phyloP scores from a whole-genome alignment of 2,113 vertebrate genomes.

The Misgurnus anguillicaudatus region DNA sequence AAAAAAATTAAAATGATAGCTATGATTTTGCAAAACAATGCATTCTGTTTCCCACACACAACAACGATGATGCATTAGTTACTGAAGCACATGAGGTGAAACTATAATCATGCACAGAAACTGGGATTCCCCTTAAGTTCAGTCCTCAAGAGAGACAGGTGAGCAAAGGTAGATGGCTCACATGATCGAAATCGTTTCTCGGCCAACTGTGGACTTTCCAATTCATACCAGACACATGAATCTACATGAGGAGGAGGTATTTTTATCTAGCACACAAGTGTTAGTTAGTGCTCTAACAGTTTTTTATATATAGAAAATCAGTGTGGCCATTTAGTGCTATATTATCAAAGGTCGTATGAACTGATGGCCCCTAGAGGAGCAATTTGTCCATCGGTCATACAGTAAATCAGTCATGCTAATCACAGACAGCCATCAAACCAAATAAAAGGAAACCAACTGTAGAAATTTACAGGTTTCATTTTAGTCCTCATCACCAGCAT shows the following conservation, averaged over 20 bases:
- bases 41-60: neutral
- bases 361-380: slow-evolving; percentile 21
- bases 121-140: slow-evolving; percentile 37
- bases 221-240: neutral
- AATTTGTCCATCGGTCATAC: neutral
- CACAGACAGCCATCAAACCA: slow-evolving; percentile 15
- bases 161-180: slow-evolving; percentile 9
- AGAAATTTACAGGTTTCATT: neutral
- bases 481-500: slow-evolving; percentile 12
- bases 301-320: slow-evolving; percentile 16
- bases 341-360: slow-evolving; percentile 34
- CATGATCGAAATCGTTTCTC: slow-evolving; percentile 33
- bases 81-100: neutral
- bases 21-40: neutral
- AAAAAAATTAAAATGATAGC: too few species aligned
- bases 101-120: neutral
- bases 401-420: slow-evolving; percentile 1
- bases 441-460: slow-evolving; percentile 34
- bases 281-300: slow-evolving; percentile 16
- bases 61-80: neutral
- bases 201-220: slow-evolving; percentile 57
- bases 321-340: neutral
- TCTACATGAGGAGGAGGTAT: slow-evolving; percentile 17
- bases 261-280: slow-evolving; percentile 19
- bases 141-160: slow-evolving; percentile 42